Evolutionary conservation across 1,140 invertebrate species (phyloP).

Genomic region (Plectrocnemia conspersa): DNA sequence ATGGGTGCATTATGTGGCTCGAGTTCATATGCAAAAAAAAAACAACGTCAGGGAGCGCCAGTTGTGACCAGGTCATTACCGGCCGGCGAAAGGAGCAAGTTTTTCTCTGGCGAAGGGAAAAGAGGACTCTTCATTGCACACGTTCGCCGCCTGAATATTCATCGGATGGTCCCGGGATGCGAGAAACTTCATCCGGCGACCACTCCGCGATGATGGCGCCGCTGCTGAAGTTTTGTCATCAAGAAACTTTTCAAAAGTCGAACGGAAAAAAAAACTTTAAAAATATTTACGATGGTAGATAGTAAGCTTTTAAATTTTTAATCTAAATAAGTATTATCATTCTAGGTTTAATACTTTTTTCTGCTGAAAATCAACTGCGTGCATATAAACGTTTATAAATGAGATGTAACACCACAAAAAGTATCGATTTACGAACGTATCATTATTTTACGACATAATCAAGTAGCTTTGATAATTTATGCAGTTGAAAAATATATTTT

Average conservation of each 20-base stretch:
- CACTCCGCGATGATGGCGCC: neutral
- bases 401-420: no score
- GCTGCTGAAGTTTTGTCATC: neutral
- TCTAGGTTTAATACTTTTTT: no score
- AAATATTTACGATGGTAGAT: neutral
- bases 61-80: slow-evolving; percentile 20
- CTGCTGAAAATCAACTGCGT: no score
- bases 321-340: no score
- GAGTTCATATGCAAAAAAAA: slow-evolving; percentile 26
- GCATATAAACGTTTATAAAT: no score
- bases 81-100: slow-evolving; percentile 6
- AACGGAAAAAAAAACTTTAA: neutral
- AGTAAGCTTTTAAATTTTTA: no score
- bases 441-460: no score
- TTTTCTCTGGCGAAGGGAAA: slow-evolving; percentile 4
- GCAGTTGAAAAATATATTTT: no score
- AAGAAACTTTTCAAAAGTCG: neutral
- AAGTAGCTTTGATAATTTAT: no score
- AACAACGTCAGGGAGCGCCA: no score
- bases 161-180: slow-evolving; percentile 9
- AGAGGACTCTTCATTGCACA: neutral
- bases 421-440: no score
- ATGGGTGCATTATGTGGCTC: no score
- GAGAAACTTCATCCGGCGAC: neutral
- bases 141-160: slow-evolving; percentile 22